These are phyloP conservation scores for Scaptomyza reducta DNA, from an alignment of 2,888 invertebrate genomes.

Conservation along the genomic window DNA sequence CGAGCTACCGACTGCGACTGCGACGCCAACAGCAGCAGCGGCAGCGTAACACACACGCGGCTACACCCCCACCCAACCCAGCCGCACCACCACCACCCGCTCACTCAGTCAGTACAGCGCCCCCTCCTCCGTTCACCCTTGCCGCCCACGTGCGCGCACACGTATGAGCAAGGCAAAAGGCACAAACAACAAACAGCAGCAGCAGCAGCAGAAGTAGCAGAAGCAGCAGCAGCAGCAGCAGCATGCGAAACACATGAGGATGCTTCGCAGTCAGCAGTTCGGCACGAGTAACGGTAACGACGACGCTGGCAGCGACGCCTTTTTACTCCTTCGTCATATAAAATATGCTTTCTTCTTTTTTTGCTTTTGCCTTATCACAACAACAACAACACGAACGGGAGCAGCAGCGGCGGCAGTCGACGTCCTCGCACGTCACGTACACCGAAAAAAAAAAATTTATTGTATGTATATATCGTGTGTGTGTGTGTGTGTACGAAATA, in stretches of 20 bases:
- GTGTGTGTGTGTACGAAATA: conserved; percentile 54
- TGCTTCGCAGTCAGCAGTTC: conserved; percentile 41
- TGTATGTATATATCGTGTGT: conserved; percentile 33
- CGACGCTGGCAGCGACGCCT: conserved; percentile 49
- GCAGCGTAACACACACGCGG: conserved; percentile 61
- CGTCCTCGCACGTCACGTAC: conserved; percentile 79
- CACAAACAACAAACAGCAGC: conserved; percentile 68
- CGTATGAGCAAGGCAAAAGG: conserved; percentile 66
- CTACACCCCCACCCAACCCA: conserved; percentile 38
- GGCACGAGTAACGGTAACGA: conserved; percentile 48
- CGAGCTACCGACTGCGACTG: conserved; percentile 39
- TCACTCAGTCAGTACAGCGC: not conserved
- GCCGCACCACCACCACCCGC: conserved; percentile 16
- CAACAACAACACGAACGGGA: conserved; percentile 35
- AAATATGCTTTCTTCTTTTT: conserved; percentile 68
- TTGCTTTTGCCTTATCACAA: conserved; percentile 71
- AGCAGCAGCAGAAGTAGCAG: conserved; percentile 12
- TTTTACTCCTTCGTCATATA: conserved; percentile 78
- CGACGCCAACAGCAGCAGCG: conserved; percentile 47
- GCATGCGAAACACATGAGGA: conserved; percentile 71
- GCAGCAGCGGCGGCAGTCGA: conserved; percentile 48
- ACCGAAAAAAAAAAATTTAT: conserved; percentile 69
- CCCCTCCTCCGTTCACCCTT: conserved; percentile 29
- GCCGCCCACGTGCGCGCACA: conserved; percentile 76
- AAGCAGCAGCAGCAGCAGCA: conserved; percentile 4